Percentiles rank a stretch among this genome's conserved stretches.
phyloP scores from a whole-genome alignment of 1,140 invertebrate genomes.

The Trichogramma pretiosum region DNA sequence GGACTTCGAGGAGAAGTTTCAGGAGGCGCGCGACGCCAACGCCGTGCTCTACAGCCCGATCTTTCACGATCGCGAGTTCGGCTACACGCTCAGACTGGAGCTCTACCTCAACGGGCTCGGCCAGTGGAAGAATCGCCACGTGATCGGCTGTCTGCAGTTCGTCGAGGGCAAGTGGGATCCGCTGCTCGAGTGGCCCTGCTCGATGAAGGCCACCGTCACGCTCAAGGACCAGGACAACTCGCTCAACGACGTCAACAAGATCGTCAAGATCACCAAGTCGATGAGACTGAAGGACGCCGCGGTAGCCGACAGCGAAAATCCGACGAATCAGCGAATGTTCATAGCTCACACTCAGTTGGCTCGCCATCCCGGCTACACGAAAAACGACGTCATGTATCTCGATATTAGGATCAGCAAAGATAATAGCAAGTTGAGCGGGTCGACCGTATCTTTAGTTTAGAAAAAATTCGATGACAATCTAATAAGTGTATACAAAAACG shows the following conservation, averaged over 20 bases:
- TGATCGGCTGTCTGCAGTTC: slow-evolving; percentile 57
- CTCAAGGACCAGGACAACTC: slow-evolving; percentile 53
- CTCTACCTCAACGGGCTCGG: slow-evolving; percentile 61
- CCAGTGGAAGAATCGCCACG: slow-evolving; percentile 61
- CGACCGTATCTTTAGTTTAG: slow-evolving; percentile 21
- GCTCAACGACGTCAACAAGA: slow-evolving; percentile 42
- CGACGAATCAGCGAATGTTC: slow-evolving; percentile 59
- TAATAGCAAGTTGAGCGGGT: slow-evolving; percentile 19
- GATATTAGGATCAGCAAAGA: slow-evolving; percentile 49
- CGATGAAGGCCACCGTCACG: slow-evolving; percentile 51
- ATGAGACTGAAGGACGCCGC: slow-evolving; percentile 39
- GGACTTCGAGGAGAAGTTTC: slow-evolving; percentile 54
- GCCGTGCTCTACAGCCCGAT: slow-evolving; percentile 52
- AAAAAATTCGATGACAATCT: slow-evolving; percentile 63
- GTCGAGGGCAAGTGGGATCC: slow-evolving; percentile 61
- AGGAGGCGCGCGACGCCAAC: slow-evolving; percentile 53
- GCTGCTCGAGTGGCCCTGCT: slow-evolving; percentile 59
- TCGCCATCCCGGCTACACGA: slow-evolving; percentile 53
- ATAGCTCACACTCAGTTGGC: slow-evolving; percentile 60
- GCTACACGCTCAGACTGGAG: slow-evolving; percentile 61
- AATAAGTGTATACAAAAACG: slow-evolving; percentile 75
- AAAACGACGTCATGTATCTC: slow-evolving; percentile 56
- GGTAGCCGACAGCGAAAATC: slow-evolving; percentile 40
- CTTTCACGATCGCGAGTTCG: slow-evolving; percentile 59
- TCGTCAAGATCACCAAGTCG: slow-evolving; percentile 42